These are phyloP conservation scores for Penaeus chinensis DNA, from an alignment of 1,140 invertebrate genomes.

Conservation along the genomic window DNA sequence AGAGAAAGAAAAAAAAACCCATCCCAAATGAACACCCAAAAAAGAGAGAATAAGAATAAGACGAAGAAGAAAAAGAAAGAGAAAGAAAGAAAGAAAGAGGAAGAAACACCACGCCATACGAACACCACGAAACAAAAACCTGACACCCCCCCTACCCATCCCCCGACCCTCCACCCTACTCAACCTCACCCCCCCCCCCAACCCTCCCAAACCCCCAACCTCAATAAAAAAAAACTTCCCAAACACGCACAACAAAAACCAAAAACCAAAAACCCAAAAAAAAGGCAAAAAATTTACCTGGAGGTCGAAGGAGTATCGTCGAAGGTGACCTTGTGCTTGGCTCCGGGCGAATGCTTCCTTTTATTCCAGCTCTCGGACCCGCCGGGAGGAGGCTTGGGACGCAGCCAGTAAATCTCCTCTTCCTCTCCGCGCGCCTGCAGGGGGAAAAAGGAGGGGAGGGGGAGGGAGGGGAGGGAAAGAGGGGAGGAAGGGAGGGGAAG, in stretches of 20 bases:
- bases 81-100: no score
- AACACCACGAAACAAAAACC: no score
- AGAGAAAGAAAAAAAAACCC: no score
- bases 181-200: background rate
- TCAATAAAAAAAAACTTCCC: background rate
- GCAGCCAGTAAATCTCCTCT: constrained; percentile 65
- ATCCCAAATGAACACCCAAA: no score
- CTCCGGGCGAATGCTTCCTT: constrained; percentile 49
- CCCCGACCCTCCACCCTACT: background rate
- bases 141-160: no score
- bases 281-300: constrained; percentile 7
- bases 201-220: background rate
- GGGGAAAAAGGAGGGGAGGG: constrained; percentile 68
- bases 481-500: no score
- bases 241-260: background rate
- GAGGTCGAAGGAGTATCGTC: constrained; percentile 50
- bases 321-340: constrained; percentile 60
- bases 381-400: constrained; percentile 70
- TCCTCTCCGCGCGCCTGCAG: constrained; percentile 57
- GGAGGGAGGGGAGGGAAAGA: no score
- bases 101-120: no score
- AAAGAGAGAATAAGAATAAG: no score
- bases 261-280: background rate
- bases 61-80: no score
- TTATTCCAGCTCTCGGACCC: constrained; percentile 34